Evolutionary conservation across 2,797 vertebrate genomes (phyloP), one percentile per base, ranked within the genome.

Genomic region (Neomorphus geoffroyi): DNA sequence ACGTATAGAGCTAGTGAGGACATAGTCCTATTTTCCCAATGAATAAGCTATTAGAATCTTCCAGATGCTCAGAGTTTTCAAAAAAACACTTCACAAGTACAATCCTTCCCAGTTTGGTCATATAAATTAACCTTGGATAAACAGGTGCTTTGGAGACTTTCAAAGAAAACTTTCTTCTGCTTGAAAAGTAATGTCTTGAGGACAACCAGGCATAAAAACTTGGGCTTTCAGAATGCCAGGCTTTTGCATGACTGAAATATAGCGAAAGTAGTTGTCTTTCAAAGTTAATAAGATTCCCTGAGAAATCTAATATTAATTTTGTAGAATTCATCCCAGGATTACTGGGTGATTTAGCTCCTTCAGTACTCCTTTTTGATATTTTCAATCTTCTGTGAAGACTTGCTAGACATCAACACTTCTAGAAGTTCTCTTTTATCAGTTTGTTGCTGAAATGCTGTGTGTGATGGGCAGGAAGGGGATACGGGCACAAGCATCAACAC

Each of bases 401-500:
- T 41, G n/a, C 4, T 75, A 83, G 43, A 43, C 21, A 56, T 18
- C n/a, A 77, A 21, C 11, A 37, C 43, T 56, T 77, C 18, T 13
- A 58, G 26, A 86, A 66, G 14, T 39, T 48, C 16, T 7, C 14
- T 45, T 83, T 71, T 74, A 4, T 16, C 71, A 73, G 56, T 24
- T 43, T 70, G 27, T 3, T 37, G n/a, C 45, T 64, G 57, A 48
- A 70, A 56, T 43, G 28, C 15, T 65, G 2, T 8, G 13, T 2
- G 1, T 10, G 53, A 15, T 5, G 7, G 15, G 19, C 5, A 7
- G 15, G 19, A 9, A 16, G 6, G 18, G n/a, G 43, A 9, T 14
- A 10, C 2, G 0, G 19, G 23, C 11, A 7, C 26, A n/a, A 80
- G 27, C 60, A 86, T 2, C 16, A 70, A 2, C 50, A 41, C 8